A percentile compares a stretch with the other conserved stretches of the same genome.
Evolutionary conservation across 2,113 vertebrate genomes (phyloP).

Genomic region (Cheilinus undulatus): DNA sequence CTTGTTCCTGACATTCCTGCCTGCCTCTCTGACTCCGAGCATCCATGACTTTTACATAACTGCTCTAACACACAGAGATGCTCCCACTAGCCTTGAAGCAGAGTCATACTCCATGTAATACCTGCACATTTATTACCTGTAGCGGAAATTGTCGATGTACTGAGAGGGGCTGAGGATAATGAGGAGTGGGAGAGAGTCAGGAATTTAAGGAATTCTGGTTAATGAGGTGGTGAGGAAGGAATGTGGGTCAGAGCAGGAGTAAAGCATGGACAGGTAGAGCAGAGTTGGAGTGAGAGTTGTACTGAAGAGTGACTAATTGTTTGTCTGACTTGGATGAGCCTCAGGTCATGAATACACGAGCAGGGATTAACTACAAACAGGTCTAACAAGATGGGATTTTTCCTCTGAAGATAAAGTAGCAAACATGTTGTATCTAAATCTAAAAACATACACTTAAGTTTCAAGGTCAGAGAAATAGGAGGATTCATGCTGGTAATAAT

Average conservation of each 20-base stretch:
- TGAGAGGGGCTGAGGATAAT: conserved; percentile 2
- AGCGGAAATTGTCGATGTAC: not conserved
- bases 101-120: not conserved
- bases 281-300: not conserved
- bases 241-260: conserved; percentile 41
- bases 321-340: conserved; percentile 2
- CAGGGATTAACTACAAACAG: not conserved
- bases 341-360: not conserved
- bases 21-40: conserved; percentile 16
- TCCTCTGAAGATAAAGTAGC: not conserved
- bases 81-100: not conserved
- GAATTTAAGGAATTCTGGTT: conserved; percentile 70
- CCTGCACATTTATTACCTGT: conserved; percentile 8
- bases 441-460: not conserved
- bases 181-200: not conserved
- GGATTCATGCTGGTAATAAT: not conserved
- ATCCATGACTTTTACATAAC: not conserved
- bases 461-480: not conserved
- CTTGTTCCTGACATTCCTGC: conserved; percentile 78
- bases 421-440: not conserved
- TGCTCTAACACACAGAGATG: not conserved
- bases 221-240: conserved; percentile 62
- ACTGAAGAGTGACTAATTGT: not conserved
- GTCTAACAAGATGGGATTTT: not conserved
- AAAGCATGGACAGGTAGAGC: conserved; percentile 1